Evolutionary conservation across 2,888 invertebrate species (phyloP), one percentile per base, ranked within the genome.

Genomic region (Nemotelus pantherinus): DNA sequence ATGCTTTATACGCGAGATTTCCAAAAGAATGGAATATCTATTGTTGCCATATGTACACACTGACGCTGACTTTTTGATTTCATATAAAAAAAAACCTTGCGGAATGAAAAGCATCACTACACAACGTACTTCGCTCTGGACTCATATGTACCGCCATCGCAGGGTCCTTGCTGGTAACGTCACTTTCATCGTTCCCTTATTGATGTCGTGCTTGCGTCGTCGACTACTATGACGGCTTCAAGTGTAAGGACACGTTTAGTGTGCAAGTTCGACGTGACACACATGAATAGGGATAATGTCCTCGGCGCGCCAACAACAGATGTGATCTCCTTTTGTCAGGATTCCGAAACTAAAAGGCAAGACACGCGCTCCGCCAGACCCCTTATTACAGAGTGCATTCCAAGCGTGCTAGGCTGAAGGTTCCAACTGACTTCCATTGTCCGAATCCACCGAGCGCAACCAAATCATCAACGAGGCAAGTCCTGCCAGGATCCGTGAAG

Each of bases 301-400:
- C 25, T 25, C n/a, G 50, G 39, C 64, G 76, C 72, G 71, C 76
- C 43, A 65, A 58, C 71, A 78, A 78, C 78, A 78, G 78, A 78
- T 78, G 78, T 76, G 76, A 64, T 71, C 78, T 76, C 71, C 78
- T 78, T 78, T 78, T 78, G 77, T 72, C 63, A 39, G 58, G 64
- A 71, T 50, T 76, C 65, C 71, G 67, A 76, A 60, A 75, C 53
- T 71, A 47, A 44, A 77, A 55, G 74, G 63, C 65, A 55, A 63
- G 78, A 64, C 78, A 78, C 78, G 72, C 78, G 78, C 53, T 72
- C 43, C 39, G 44, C 55, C 44, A 25, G 25, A 25, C 25, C 25
- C 25, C 25, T 25, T 25, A 25, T 25, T 25, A 25, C 25, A 25
- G 25, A 25, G 25, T 25, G 25, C 1, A 25, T 25, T 25, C 25